Evolutionary conservation across 1,140 invertebrate genomes (phyloP).

Genomic region (Brachionus paranguensis): DNA sequence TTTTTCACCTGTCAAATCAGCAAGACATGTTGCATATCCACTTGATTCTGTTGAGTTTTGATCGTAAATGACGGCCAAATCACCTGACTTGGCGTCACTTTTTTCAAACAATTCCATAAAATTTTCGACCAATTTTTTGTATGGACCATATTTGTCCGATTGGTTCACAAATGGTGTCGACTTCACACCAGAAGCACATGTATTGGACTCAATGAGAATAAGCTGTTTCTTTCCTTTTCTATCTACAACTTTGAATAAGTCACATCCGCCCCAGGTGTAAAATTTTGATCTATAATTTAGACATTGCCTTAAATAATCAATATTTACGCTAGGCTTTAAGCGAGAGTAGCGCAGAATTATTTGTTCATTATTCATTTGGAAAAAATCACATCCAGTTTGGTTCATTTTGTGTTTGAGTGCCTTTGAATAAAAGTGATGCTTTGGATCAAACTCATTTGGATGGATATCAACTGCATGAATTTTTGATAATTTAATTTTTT

Average conservation of each 20-base stretch:
- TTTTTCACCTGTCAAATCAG: not conserved
- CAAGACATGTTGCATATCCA: not conserved
- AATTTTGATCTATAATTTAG: not conserved
- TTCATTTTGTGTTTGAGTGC: not conserved
- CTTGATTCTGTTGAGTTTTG: slow-evolving; percentile 6
- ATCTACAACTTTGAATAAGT: slow-evolving; percentile 9
- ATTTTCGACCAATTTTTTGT: not conserved
- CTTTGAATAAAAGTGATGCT: not conserved
- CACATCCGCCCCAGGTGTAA: not conserved
- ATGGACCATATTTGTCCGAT: not conserved
- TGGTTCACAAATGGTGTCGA: not conserved
- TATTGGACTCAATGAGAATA: slow-evolving; percentile 1
- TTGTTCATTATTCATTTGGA: not conserved
- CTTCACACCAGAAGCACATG: not conserved
- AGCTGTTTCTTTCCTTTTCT: not conserved
- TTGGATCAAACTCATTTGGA: not conserved
- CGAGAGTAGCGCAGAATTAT: not conserved
- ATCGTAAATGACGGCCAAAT: not conserved
- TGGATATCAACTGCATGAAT: not conserved
- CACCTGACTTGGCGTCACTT: not conserved
- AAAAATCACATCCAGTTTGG: not conserved
- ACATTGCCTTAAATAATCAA: not conserved
- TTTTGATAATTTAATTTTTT: slow-evolving; percentile 16
- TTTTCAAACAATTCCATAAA: not conserved
- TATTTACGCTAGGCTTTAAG: not conserved